Conservation (phyloP, 2,797 vertebrate genomes). For the Orestias chungarensis region DNA sequence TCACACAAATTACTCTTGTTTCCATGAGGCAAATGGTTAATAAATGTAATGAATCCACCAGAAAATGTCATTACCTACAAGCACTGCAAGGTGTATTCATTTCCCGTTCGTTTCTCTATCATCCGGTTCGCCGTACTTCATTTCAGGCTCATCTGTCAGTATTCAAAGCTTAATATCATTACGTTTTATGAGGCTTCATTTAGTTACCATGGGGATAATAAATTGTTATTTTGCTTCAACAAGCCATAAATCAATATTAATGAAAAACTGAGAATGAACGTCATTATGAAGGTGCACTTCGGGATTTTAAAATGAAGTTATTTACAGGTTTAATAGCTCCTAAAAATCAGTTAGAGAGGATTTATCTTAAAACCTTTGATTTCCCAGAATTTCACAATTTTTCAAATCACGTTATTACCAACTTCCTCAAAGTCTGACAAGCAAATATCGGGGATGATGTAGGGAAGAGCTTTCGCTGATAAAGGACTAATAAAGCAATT, state of each 20-base stretch:
- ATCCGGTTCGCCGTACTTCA: neutral
- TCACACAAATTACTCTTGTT: neutral
- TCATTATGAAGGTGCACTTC: neutral
- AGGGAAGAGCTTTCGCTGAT: neutral
- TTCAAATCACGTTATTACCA: neutral
- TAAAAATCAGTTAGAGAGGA: neutral
- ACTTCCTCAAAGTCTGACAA: neutral
- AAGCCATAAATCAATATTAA: constrained; percentile 27
- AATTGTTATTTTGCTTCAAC: constrained; percentile 39
- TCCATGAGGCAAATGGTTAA: neutral
- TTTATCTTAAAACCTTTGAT: neutral
- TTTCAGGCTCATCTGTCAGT: constrained; percentile 11
- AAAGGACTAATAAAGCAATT: neutral
- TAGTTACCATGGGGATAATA: constrained; percentile 36
- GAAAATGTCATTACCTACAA: neutral
- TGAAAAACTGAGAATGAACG: constrained; percentile 35
- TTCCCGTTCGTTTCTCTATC: constrained; percentile 8
- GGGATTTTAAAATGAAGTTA: constrained; percentile 4
- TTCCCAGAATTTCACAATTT: neutral
- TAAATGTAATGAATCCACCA: neutral
- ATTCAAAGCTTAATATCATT: constrained; percentile 43
- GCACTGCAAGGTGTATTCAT: neutral
- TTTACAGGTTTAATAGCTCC: neutral
- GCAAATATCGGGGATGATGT: no score
- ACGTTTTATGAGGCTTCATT: constrained; percentile 37